Base-by-base conservation (phyloP, 2,113 vertebrate genomes). In the Ictidomys tridecemlineatus region DNA sequence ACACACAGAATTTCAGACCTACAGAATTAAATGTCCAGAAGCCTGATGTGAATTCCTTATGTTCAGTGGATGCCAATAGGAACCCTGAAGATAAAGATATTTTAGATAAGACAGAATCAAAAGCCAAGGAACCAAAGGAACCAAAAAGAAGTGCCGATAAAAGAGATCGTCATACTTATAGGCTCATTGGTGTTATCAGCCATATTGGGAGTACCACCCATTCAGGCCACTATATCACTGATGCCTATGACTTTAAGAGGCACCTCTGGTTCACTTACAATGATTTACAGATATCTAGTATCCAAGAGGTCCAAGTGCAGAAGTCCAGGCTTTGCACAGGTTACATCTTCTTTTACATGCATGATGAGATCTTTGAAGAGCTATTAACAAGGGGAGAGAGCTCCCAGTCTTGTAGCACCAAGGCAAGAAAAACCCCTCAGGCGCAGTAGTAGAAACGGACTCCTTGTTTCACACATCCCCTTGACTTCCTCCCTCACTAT, bases 271-370 rank as follows among this genome's bases (percentile, higher is more conserved):
- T 91, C 39, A 86, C 61, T 56, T 97, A 94, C 34, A 94, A 45
- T 86, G 96, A 98, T 96, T 10, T 78, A 18, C 8, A 51, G 0
- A 82, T 98, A 18, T 74, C 80, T 45, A 30, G 9, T 73, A 73
- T 70, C n/a, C 20, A 73, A 17, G 94, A 96, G 69, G 5, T 4
- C 18, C 0, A 13, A 1, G 24, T 96, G 79, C 83, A 28, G 30
- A 4, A 85, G 2, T 6, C 8, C 22, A 96, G 97, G 42, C 17
- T 79, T 86, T 28, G 26, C 34, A 78, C 89, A 0, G 97, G 96
- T 0, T 97, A 98, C 65, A 61, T 97, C n/a, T 96, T 97, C 77
- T 97, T 97, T 89, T 98, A 97, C 42, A 96, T 98, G 97, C 91
- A 97, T 51, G 96, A 97, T 45, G 85, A 95, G 8, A 88, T 94